Conservation (phyloP, 2,113 vertebrate species). For the Garra rufa region DNA sequence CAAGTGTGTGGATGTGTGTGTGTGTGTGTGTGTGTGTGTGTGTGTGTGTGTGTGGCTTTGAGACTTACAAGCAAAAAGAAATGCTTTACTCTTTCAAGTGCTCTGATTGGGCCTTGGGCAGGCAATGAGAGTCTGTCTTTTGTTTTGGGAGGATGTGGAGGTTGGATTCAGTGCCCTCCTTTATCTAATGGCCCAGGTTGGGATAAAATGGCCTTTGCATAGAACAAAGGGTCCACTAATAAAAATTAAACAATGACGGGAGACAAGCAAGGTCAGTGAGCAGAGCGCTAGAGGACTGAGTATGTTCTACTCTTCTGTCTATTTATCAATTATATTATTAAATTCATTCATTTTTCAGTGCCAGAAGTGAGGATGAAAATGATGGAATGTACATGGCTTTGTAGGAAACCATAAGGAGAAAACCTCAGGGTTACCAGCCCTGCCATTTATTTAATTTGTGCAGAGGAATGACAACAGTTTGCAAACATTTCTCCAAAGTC, state of each 20-base stretch:
- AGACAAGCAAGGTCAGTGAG: slow-evolving; percentile 41
- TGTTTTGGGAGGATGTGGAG: slow-evolving; percentile 43
- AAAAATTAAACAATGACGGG: slow-evolving; percentile 38
- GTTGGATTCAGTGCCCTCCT: slow-evolving; percentile 34
- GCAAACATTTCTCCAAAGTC: slow-evolving; percentile 6
- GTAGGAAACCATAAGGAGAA: background rate
- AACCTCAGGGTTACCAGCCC: background rate
- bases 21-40: background rate
- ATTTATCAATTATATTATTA: slow-evolving; percentile 40
- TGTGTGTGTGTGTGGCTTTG: slow-evolving; percentile 33
- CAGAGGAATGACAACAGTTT: background rate
- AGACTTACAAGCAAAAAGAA: slow-evolving; percentile 46
- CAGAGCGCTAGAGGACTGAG: background rate
- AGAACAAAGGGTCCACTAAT: slow-evolving; percentile 43
- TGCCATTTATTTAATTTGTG: background rate
- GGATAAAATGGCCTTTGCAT: slow-evolving; percentile 39
- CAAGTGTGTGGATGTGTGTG: slow-evolving; percentile 1
- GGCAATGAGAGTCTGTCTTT: slow-evolving; percentile 44
- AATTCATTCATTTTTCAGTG: background rate
- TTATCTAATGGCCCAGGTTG: slow-evolving; percentile 36
- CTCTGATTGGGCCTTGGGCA: slow-evolving; percentile 39
- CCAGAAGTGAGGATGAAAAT: background rate
- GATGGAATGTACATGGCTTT: background rate
- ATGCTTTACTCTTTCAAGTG: slow-evolving; percentile 43
- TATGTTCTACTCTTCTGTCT: slow-evolving; percentile 10